A percentile compares a stretch with the other conserved stretches of the same genome.
Evolutionary conservation across 2,113 vertebrate species (phyloP).

Genomic region (Prolemur simus): DNA sequence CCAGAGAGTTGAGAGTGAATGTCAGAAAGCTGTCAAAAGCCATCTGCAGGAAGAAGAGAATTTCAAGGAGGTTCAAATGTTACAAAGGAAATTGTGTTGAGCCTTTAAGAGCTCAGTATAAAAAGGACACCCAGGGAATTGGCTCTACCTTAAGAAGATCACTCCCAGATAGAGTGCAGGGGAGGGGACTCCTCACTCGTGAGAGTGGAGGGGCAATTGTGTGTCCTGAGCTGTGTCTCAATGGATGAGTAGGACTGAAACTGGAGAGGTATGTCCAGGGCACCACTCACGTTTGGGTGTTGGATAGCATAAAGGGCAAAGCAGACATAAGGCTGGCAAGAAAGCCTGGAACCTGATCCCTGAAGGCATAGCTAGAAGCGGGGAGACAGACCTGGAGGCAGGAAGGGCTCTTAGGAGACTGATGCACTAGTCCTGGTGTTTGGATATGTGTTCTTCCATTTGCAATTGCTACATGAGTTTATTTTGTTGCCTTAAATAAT

Average conservation of each 20-base stretch:
- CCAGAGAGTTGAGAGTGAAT: not conserved
- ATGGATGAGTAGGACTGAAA: not conserved
- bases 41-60: not conserved
- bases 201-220: not conserved
- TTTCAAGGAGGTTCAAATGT: not conserved
- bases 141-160: not conserved
- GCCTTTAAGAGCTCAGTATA: not conserved
- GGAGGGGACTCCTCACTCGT: not conserved
- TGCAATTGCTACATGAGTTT: not conserved
- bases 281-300: too few relatives aligned
- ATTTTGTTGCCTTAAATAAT: not conserved
- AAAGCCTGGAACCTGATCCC: not conserved
- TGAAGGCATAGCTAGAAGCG: not conserved
- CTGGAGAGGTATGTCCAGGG: not conserved
- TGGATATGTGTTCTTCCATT: not conserved
- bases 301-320: not conserved
- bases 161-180: not conserved
- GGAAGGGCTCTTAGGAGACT: not conserved
- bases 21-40: not conserved
- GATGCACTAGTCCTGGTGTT: not conserved
- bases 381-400: not conserved
- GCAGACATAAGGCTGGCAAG: not conserved
- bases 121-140: not conserved
- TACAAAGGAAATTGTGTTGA: not conserved
- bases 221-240: not conserved